Conservation (phyloP, 2,888 invertebrate species). For the Eurytoma adleriae region DNA sequence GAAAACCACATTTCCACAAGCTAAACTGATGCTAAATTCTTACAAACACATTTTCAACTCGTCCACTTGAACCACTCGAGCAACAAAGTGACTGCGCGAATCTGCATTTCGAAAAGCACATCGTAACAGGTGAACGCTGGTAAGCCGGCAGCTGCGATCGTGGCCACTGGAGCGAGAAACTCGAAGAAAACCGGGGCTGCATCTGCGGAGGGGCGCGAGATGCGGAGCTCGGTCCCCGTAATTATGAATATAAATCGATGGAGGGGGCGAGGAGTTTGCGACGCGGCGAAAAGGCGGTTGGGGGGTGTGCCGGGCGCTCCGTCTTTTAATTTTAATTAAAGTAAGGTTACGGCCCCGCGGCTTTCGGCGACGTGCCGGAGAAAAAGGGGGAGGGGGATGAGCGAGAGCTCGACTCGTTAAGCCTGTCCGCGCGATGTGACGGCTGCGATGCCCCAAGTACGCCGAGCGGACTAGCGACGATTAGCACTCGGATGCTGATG, state of each 20-base stretch:
- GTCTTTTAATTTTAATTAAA: slow-evolving; percentile 76
- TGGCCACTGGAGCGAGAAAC: background rate
- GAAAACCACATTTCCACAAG: too few relatives aligned
- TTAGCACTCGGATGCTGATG: slow-evolving; percentile 8
- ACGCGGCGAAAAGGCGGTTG: slow-evolving; percentile 38
- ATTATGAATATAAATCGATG: slow-evolving; percentile 74
- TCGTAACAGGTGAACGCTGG: background rate
- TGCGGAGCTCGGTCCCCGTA: slow-evolving; percentile 58
- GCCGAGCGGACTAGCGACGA: slow-evolving; percentile 7
- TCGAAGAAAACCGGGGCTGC: slow-evolving; percentile 52
- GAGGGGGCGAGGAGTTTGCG: slow-evolving; percentile 47
- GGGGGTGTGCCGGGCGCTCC: slow-evolving; percentile 62
- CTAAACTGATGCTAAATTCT: too few relatives aligned
- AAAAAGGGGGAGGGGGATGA: background rate
- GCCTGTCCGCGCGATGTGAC: slow-evolving; percentile 44
- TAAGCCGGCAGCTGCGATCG: background rate
- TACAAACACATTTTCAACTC: too few relatives aligned
- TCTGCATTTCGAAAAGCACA: background rate
- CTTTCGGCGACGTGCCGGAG: slow-evolving; percentile 5
- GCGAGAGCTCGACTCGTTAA: slow-evolving; percentile 38
- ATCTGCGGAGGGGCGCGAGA: slow-evolving; percentile 59
- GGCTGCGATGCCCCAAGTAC: slow-evolving; percentile 17
- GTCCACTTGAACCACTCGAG: too few relatives aligned
- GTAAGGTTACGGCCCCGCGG: slow-evolving; percentile 61
- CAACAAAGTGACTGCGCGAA: background rate